These are phyloP conservation scores for Cepaea nemoralis DNA, from an alignment of 1,140 invertebrate genomes.

Conservation along the genomic window DNA sequence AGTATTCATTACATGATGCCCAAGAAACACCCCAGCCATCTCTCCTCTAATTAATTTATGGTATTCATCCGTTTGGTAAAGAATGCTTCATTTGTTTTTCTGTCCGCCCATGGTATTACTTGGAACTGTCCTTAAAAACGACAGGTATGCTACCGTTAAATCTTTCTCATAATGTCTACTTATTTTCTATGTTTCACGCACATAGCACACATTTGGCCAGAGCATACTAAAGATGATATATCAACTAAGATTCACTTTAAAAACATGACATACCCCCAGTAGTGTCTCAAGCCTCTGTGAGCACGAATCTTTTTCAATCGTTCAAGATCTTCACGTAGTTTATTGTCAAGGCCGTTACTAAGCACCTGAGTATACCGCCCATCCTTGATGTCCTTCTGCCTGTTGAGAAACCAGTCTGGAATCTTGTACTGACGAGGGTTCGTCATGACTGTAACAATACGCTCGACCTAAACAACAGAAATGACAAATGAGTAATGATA, in stretches of 20 bases:
- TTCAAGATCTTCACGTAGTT: constrained; percentile 98
- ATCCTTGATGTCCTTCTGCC: constrained; percentile 99
- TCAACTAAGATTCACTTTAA: too few relatives aligned
- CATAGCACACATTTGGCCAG: not conserved
- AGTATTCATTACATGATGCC: too few relatives aligned
- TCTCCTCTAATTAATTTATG: too few relatives aligned
- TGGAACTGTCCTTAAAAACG: not conserved
- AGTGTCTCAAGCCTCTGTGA: constrained; percentile 96
- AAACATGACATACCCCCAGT: constrained; percentile 86
- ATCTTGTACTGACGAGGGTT: constrained; percentile 99
- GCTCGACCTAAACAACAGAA: constrained; percentile 84
- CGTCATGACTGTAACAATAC: constrained; percentile 96
- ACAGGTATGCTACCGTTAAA: not conserved
- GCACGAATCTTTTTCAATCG: constrained; percentile 96
- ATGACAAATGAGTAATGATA: too few relatives aligned
- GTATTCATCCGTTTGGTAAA: too few relatives aligned
- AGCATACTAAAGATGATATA: too few relatives aligned
- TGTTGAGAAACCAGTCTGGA: constrained; percentile 99
- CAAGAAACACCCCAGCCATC: too few relatives aligned
- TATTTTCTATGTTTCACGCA: not conserved
- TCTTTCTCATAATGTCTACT: not conserved
- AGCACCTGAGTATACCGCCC: constrained; percentile 97
- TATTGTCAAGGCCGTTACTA: constrained; percentile 93
- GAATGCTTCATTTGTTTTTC: too few relatives aligned
- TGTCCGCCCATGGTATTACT: too few relatives aligned